phyloP scores from a whole-genome alignment of 2,113 vertebrate genomes.

The Thalassarche chlororhynchos region DNA sequence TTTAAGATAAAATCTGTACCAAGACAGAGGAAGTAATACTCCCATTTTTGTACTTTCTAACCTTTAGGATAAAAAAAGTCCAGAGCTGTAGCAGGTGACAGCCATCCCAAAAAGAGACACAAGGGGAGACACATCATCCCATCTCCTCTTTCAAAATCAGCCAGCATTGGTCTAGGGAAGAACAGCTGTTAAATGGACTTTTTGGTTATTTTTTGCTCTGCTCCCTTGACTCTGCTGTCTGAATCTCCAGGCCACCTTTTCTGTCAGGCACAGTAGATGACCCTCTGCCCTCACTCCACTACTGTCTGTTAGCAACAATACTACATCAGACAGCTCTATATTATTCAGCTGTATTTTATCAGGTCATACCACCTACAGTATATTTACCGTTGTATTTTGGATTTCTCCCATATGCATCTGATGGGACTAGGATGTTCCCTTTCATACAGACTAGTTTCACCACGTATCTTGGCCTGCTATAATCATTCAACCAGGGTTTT shows the following conservation, averaged over 20 bases:
- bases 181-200: neutral
- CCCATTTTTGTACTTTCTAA: neutral
- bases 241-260: neutral
- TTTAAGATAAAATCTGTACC: neutral
- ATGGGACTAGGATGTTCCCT: neutral
- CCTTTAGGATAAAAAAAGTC: neutral
- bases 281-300: neutral
- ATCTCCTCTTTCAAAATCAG: neutral
- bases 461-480: neutral
- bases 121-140: neutral
- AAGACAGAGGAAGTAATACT: neutral
- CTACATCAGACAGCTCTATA: neutral
- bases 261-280: neutral
- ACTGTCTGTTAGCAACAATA: neutral
- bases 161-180: neutral
- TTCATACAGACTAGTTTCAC: neutral
- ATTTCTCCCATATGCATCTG: neutral
- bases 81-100: neutral
- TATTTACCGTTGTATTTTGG: neutral
- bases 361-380: neutral
- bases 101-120: neutral
- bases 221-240: neutral
- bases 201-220: neutral
- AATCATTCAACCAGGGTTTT: neutral
- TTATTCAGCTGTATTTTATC: neutral